These are phyloP conservation scores for Neria commutata DNA, from an alignment of 2,888 invertebrate species.

Conservation along the genomic window DNA sequence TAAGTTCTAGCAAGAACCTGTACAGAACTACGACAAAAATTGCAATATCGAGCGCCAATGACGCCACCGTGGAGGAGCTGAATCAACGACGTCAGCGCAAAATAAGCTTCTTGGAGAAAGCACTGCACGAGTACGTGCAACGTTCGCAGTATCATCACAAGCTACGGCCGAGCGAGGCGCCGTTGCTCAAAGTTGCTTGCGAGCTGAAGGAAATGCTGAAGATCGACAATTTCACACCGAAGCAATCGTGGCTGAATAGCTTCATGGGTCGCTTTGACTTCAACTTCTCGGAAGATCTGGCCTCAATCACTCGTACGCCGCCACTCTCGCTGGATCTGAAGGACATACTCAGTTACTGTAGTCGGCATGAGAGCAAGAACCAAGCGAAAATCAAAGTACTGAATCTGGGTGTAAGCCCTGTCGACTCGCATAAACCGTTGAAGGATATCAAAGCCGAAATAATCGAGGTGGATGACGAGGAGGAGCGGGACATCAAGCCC, in stretches of 20 bases:
- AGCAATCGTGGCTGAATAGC: constrained; percentile 45
- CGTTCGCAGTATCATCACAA: constrained; percentile 52
- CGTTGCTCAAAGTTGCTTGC: constrained; percentile 42
- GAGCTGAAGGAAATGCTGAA: constrained; percentile 50
- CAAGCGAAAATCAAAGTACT: constrained; percentile 20
- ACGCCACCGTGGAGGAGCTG: constrained; percentile 44
- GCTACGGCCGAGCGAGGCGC: constrained; percentile 38
- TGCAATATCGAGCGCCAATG: constrained; percentile 37
- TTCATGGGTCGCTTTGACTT: constrained; percentile 45
- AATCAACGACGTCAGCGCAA: constrained; percentile 48
- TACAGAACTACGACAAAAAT: constrained; percentile 43
- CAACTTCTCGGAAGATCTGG: constrained; percentile 37
- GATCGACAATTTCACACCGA: constrained; percentile 52
- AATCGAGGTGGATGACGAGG: constrained; percentile 24
- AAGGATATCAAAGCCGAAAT: constrained; percentile 28
- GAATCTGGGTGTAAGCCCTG: too few relatives aligned
- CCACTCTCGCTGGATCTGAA: constrained; percentile 50
- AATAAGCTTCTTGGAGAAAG: constrained; percentile 52
- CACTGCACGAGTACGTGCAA: constrained; percentile 52
- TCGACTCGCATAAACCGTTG: background rate
- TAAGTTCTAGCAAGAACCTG: constrained; percentile 19
- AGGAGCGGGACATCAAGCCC: constrained; percentile 22
- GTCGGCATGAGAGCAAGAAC: constrained; percentile 45
- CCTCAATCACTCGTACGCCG: constrained; percentile 35
- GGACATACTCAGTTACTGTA: constrained; percentile 53